These are phyloP conservation scores for Leiothrix lutea DNA, from an alignment of 2,113 vertebrate species.

Conservation along the genomic window DNA sequence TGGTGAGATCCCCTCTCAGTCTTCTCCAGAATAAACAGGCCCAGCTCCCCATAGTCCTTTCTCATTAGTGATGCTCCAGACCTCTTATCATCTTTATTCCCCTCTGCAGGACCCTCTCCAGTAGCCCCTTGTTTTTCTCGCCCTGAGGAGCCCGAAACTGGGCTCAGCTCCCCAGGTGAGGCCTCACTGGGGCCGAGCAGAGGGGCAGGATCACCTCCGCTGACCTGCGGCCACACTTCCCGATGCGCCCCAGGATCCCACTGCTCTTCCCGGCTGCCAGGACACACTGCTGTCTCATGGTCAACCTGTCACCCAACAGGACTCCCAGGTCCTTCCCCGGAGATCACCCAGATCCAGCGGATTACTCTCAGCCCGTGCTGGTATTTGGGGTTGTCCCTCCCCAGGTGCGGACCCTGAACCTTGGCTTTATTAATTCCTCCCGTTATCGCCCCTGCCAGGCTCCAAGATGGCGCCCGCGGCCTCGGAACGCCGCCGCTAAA, in stretches of 20 bases:
- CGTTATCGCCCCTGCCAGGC: neutral
- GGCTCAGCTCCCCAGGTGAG: neutral
- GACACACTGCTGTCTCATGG: neutral
- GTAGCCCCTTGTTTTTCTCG: neutral
- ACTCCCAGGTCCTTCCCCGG: neutral
- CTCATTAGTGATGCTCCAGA: neutral
- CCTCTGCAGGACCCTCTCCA: neutral
- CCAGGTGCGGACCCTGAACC: too few species aligned
- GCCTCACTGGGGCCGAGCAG: fast-evolving
- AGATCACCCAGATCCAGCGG: too few species aligned
- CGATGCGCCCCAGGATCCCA: fast-evolving
- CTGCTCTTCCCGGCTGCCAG: neutral
- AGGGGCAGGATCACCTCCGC: neutral
- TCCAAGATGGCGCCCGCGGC: neutral
- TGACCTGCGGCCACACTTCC: neutral
- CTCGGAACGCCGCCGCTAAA: fast-evolving
- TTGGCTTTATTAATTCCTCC: fast-evolving
- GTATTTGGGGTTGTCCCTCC: too few species aligned
- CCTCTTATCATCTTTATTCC: too few species aligned
- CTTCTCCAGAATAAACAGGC: neutral
- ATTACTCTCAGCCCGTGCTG: fast-evolving
- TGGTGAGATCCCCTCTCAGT: neutral
- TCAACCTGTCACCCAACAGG: too few species aligned
- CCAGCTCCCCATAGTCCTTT: neutral
- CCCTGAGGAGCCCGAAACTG: neutral